Percentiles rank a stretch among this genome's conserved stretches.
Evolutionary conservation across 2,888 invertebrate genomes (phyloP).

Genomic region (Oegoconia quadripuncta): DNA sequence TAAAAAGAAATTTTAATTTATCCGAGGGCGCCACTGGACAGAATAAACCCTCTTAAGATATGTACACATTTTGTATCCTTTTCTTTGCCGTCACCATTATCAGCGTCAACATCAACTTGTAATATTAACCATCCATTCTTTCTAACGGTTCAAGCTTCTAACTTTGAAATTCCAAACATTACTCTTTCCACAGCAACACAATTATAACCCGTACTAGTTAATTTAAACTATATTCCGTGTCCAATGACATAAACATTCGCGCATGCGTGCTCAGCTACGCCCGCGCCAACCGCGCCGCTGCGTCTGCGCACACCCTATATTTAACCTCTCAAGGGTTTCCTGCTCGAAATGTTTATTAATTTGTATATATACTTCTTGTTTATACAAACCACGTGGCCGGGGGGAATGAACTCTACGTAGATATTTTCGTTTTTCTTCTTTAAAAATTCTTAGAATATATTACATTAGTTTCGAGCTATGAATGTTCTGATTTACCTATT

Average conservation of each 20-base stretch:
- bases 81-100: too few species aligned
- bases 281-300: conserved; percentile 38
- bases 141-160: too few species aligned
- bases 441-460: background rate
- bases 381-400: conserved; percentile 60
- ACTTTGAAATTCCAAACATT: too few species aligned
- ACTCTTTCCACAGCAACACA: too few species aligned
- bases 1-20: too few species aligned
- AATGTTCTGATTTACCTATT: too few species aligned
- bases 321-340: conserved; percentile 71
- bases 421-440: conserved; percentile 31
- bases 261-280: conserved; percentile 32
- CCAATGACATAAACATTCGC: conserved; percentile 59
- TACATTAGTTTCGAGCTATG: background rate
- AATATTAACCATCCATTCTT: too few species aligned
- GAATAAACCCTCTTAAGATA: too few species aligned
- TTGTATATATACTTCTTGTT: conserved; percentile 66
- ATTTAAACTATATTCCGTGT: conserved; percentile 49
- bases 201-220: conserved; percentile 14
- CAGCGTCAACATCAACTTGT: too few species aligned
- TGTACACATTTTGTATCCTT: too few species aligned
- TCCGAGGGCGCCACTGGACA: too few species aligned
- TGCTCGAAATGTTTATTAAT: conserved; percentile 67
- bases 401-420: conserved; percentile 51
- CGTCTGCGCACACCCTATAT: conserved; percentile 67